These are phyloP conservation scores for Cyphomyrus plagiostoma DNA, from an alignment of 2,113 vertebrate genomes.

Conservation along the genomic window DNA sequence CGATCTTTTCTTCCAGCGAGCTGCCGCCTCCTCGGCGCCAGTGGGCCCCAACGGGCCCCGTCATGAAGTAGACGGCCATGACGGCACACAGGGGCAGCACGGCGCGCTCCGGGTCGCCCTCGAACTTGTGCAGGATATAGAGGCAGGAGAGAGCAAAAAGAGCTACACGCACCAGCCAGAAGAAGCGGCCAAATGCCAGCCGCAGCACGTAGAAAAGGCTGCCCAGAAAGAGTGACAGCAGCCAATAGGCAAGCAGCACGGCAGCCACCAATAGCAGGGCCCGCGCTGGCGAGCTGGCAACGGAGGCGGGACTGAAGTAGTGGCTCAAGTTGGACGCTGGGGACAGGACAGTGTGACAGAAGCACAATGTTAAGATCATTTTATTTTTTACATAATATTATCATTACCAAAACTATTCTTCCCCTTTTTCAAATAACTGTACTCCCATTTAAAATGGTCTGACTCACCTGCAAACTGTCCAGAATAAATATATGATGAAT, in stretches of 20 bases:
- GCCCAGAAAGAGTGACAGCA: slow-evolving; percentile 82
- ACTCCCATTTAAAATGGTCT: not conserved
- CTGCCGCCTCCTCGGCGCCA: slow-evolving; percentile 72
- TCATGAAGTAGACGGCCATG: slow-evolving; percentile 92
- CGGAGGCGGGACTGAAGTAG: slow-evolving; percentile 63
- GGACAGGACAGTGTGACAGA: not conserved
- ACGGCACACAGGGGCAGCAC: slow-evolving; percentile 86
- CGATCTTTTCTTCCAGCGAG: slow-evolving; percentile 88
- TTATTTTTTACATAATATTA: not conserved
- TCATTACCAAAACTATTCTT: not conserved
- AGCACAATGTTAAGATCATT: not conserved
- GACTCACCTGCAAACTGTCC: not conserved
- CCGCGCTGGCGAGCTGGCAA: slow-evolving; percentile 64
- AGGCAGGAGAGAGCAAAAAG: slow-evolving; percentile 88
- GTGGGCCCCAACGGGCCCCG: slow-evolving; percentile 81
- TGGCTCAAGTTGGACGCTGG: slow-evolving; percentile 80
- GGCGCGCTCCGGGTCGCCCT: slow-evolving; percentile 81
- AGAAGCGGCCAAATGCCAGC: slow-evolving; percentile 79
- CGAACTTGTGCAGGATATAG: slow-evolving; percentile 92
- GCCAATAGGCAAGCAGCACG: slow-evolving; percentile 75
- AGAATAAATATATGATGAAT: not conserved
- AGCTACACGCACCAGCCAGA: slow-evolving; percentile 79
- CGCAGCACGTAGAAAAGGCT: slow-evolving; percentile 84
- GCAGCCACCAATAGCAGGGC: slow-evolving; percentile 78
- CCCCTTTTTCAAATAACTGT: not conserved